These are phyloP conservation scores for Poliocrania exsul DNA, from an alignment of 2,797 vertebrate genomes.

Conservation along the genomic window DNA sequence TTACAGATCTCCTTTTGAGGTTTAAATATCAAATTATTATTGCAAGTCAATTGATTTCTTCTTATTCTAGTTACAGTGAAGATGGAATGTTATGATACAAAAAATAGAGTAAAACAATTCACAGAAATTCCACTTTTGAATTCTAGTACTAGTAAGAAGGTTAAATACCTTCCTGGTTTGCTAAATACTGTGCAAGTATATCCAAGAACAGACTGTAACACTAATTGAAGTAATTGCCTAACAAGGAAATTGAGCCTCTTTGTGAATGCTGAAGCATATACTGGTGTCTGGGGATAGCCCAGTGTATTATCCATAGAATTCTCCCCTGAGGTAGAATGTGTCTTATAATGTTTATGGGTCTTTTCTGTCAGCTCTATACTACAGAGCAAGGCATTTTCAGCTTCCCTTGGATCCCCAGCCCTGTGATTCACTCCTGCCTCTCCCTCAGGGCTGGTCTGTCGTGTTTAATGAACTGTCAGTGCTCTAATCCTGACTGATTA, in stretches of 20 bases:
- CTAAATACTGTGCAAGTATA: not conserved
- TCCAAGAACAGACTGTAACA: not conserved
- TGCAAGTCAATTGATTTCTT: not conserved
- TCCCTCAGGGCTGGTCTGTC: conserved; percentile 12
- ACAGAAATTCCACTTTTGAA: not conserved
- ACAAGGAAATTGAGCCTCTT: not conserved
- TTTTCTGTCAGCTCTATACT: not conserved
- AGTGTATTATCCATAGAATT: not conserved
- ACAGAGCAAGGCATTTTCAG: not conserved
- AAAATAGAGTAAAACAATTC: not conserved
- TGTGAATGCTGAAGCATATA: not conserved
- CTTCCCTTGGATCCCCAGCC: not conserved
- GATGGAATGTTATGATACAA: not conserved
- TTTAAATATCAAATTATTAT: not conserved
- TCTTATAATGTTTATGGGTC: not conserved
- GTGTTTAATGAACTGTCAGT: conserved; percentile 13
- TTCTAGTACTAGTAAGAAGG: not conserved
- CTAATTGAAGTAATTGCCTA: not conserved
- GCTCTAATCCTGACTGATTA: not conserved
- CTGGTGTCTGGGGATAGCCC: not conserved
- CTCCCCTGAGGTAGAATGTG: not conserved
- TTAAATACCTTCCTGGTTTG: not conserved
- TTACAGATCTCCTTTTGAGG: not conserved
- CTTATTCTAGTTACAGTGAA: not conserved
- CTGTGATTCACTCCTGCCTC: not conserved